These are phyloP conservation scores for Patiria miniata DNA, from an alignment of 35 echinoderm and acorn worm genomes.

Conservation along the genomic window DNA sequence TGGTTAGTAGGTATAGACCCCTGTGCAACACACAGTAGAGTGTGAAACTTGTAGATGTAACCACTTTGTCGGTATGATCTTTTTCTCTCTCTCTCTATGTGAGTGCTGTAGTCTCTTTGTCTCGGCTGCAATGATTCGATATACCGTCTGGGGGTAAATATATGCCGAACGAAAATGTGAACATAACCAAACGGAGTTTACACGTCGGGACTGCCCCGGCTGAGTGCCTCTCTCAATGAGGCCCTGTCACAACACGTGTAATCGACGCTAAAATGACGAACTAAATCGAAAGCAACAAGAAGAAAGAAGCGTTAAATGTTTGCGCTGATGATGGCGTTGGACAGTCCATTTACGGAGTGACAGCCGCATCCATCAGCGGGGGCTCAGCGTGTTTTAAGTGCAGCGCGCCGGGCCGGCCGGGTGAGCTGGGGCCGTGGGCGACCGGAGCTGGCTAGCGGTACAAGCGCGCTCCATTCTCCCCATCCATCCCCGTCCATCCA, in stretches of 20 bases:
- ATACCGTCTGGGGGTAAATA: neutral
- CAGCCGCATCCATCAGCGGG: slow-evolving; percentile 20
- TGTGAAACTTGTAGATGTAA: no score
- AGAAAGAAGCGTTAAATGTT: slow-evolving; percentile 32
- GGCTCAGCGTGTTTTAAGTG: slow-evolving; percentile 11
- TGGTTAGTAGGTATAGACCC: no score
- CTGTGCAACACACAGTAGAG: no score
- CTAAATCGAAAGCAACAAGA: slow-evolving; percentile 33
- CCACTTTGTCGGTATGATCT: no score
- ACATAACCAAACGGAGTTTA: slow-evolving; percentile 14
- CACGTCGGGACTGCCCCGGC: neutral
- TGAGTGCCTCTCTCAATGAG: slow-evolving; percentile 14
- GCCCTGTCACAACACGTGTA: slow-evolving; percentile 30
- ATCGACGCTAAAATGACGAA: slow-evolving; percentile 25
- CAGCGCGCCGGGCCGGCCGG: neutral
- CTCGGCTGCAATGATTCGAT: no score
- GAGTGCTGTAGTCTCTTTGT: no score
- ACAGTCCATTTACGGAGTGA: slow-evolving; percentile 26
- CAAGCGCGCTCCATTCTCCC: neutral
- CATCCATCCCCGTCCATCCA: no score
- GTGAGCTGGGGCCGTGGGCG: neutral
- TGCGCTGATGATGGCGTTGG: slow-evolving; percentile 16
- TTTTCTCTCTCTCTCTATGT: no score
- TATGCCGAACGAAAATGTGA: slow-evolving; percentile 8
- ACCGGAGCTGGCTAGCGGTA: neutral